Conservation (phyloP, 2,888 invertebrate genomes). For the Agonum fuliginosum region DNA sequence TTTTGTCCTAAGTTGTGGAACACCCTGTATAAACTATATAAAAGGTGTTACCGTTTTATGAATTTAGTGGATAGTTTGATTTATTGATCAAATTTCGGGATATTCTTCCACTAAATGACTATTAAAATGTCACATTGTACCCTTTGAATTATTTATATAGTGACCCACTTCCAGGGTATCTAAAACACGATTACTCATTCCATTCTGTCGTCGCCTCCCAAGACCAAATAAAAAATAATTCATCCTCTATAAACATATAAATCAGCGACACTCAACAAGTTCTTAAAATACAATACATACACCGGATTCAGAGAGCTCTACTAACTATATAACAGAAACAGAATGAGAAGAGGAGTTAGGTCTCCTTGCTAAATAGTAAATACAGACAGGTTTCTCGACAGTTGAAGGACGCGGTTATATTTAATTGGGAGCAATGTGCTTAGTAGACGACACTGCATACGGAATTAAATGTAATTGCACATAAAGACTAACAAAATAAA, state of each 20-base stretch:
- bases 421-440: constrained; percentile 34
- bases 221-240: constrained; percentile 34
- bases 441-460: constrained; percentile 12
- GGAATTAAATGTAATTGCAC: constrained; percentile 32
- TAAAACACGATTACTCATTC: no score
- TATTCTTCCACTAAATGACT: no score
- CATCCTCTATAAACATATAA: constrained; percentile 8
- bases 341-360: no score
- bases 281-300: constrained; percentile 7
- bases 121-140: no score
- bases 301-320: neutral
- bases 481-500: no score
- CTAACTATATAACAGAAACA: neutral
- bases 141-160: no score
- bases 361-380: constrained; percentile 25
- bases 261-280: constrained; percentile 19
- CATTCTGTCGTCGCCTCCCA: constrained; percentile 2
- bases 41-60: no score
- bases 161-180: no score
- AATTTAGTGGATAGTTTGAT: no score
- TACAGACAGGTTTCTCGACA: constrained; percentile 16
- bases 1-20: no score
- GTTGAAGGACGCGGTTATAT: constrained; percentile 31
- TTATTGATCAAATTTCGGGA: no score
- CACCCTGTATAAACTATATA: no score